These are phyloP conservation scores for human DNA, from an alignment of 2,113 vertebrate genomes.

Conservation along the genomic window DNA sequence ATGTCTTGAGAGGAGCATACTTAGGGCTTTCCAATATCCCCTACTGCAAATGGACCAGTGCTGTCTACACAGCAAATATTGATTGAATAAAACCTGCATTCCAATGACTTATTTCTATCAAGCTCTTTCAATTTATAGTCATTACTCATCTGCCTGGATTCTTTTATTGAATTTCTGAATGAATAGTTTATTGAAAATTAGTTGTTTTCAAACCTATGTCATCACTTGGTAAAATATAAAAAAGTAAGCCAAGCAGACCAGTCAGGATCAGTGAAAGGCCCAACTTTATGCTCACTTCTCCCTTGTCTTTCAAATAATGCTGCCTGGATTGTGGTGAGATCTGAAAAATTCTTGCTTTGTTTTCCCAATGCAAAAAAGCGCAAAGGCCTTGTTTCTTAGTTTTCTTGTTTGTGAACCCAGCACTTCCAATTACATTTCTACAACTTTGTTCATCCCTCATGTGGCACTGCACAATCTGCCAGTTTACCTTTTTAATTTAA, in stretches of 20 bases:
- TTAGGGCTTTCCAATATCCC: not conserved
- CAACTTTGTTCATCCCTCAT: not conserved
- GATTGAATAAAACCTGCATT: not conserved
- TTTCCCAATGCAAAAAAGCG: not conserved
- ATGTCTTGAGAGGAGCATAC: not conserved
- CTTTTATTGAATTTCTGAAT: not conserved
- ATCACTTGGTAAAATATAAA: not conserved
- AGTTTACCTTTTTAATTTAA: not conserved
- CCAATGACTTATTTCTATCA: not conserved
- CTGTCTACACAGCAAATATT: not conserved
- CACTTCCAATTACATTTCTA: not conserved
- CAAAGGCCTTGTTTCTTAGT: not conserved
- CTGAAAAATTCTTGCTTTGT: not conserved
- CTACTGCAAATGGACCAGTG: not conserved
- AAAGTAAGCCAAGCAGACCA: not conserved
- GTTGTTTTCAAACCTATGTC: not conserved
- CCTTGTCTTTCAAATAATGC: not conserved
- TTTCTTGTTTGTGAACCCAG: not conserved
- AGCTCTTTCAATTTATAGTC: not conserved
- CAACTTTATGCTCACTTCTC: not conserved
- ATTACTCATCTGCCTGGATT: not conserved
- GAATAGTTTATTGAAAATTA: not conserved
- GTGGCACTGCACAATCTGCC: not conserved
- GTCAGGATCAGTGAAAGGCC: not conserved
- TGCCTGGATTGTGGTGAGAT: not conserved